Conservation (phyloP, 2,113 vertebrate genomes). For the Antechinus flavipes region DNA sequence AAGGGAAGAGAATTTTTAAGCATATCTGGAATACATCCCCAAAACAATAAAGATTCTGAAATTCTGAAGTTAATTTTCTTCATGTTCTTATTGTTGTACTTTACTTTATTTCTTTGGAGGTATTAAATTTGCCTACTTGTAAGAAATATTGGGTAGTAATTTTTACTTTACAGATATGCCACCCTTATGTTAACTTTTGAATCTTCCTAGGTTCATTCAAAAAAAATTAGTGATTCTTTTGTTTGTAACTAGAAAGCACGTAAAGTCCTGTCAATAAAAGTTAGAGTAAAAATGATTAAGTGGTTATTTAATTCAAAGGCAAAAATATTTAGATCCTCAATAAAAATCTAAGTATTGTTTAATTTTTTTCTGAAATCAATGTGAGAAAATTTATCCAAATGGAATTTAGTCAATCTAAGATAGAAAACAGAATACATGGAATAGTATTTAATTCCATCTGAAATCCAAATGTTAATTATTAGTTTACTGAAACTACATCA, state of each 20-base stretch:
- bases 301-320: background rate
- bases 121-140: background rate
- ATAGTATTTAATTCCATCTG: background rate
- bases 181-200: background rate
- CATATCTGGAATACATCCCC: background rate
- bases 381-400: background rate
- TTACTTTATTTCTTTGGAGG: background rate
- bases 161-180: background rate
- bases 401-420: background rate
- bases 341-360: background rate
- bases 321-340: background rate
- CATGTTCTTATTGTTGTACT: background rate
- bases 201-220: background rate
- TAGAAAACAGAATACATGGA: background rate
- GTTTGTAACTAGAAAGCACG: background rate
- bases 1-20: background rate
- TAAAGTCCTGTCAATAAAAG: background rate
- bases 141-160: background rate
- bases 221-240: background rate
- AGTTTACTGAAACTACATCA: constrained; percentile 50
- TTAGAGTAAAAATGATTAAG: background rate
- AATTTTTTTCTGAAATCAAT: background rate
- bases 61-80: background rate
- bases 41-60: background rate
- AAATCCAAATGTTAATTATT: constrained; percentile 23